Percentiles rank a stretch among this genome's conserved stretches.
These are phyloP conservation scores for Cettia cetti DNA, from an alignment of 2,113 vertebrate genomes.

Conservation along the genomic window DNA sequence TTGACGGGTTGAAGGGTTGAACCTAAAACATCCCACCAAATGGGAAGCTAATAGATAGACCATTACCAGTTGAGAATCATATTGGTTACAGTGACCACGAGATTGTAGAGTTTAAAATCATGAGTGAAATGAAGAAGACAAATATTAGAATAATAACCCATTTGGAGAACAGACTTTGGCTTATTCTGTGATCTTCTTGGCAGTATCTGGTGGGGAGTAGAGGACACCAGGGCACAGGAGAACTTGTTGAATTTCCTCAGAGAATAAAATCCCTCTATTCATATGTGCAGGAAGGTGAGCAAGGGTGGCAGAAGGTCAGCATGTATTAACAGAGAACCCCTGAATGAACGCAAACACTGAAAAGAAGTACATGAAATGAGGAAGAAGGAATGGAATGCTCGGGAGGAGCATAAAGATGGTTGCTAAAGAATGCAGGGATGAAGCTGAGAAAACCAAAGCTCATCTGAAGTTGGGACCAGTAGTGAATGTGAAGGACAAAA, in stretches of 20 bases:
- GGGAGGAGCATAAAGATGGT: not conserved
- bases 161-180: not conserved
- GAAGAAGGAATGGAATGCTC: not conserved
- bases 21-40: not conserved
- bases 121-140: not conserved
- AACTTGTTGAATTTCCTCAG: not conserved
- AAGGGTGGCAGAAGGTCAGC: not conserved
- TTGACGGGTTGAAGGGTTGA: not conserved
- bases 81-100: not conserved
- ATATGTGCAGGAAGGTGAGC: not conserved
- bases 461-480: not conserved
- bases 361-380: not conserved
- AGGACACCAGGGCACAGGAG: not conserved
- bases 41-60: not conserved
- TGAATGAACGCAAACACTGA: not conserved
- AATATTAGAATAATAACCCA: not conserved
- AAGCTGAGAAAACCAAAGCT: not conserved
- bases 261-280: not conserved
- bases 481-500: not conserved
- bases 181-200: not conserved
- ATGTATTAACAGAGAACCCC: not conserved
- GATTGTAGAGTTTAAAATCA: not conserved
- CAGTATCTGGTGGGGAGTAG: not conserved
- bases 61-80: rapidly evolving
- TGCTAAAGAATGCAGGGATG: not conserved